Conservation (phyloP, 1,140 invertebrate species). For the Diachasmimorpha longicaudata region DNA sequence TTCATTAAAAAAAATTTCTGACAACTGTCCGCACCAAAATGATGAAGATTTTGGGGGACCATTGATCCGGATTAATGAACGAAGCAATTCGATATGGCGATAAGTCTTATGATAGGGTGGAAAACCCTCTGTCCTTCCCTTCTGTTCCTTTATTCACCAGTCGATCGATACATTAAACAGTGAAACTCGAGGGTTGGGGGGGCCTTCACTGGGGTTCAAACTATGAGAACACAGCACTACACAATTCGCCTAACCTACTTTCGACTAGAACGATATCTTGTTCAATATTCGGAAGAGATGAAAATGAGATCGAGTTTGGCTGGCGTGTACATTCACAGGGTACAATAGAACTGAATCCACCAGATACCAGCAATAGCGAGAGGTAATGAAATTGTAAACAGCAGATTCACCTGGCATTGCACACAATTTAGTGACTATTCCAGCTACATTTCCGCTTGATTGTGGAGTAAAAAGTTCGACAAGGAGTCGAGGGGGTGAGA, state of each 20-base stretch:
- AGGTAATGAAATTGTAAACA: slow-evolving; percentile 4
- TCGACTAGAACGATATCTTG: not conserved
- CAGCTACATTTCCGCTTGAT: not conserved
- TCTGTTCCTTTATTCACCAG: not conserved
- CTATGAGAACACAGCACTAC: not conserved
- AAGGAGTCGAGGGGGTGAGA: not conserved
- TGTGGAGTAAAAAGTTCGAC: not conserved
- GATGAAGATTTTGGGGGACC: not conserved
- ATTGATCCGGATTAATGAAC: slow-evolving; percentile 6
- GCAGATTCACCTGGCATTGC: not conserved
- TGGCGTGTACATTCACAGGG: not conserved
- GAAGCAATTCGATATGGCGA: not conserved
- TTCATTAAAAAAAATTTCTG: not conserved
- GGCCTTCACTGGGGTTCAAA: not conserved
- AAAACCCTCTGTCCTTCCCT: not conserved
- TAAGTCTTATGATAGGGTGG: not conserved
- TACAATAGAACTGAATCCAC: not conserved
- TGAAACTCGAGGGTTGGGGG: not conserved
- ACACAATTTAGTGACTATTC: not conserved
- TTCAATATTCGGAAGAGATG: not conserved
- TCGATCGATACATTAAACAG: not conserved
- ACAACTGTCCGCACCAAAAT: not conserved
- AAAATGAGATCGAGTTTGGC: not conserved
- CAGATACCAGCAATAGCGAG: not conserved
- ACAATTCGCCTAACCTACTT: not conserved